Evolutionary conservation across 2,113 vertebrate genomes (phyloP).

Genomic region (Aegotheles bennettii): DNA sequence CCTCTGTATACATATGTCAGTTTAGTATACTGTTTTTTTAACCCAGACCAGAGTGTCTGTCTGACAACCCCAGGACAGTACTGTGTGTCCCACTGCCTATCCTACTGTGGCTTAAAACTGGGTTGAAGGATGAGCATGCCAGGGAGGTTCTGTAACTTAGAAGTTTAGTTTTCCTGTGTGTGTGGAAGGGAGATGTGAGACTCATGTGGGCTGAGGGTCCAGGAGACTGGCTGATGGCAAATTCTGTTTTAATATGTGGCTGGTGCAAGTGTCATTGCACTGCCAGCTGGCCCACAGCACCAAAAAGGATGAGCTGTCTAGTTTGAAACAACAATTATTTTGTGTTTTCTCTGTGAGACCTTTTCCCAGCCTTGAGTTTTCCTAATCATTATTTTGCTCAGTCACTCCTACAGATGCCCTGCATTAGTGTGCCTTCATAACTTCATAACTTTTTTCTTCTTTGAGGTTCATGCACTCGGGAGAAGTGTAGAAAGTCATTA

Average conservation of each 20-base stretch:
- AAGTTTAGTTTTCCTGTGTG: background rate
- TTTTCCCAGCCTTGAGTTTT: background rate
- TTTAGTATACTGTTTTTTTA: background rate
- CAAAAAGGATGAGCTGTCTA: background rate
- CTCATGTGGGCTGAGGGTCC: background rate
- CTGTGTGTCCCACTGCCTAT: background rate
- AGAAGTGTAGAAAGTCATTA: background rate
- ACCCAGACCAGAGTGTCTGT: background rate
- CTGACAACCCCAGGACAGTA: background rate
- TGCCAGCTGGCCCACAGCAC: background rate
- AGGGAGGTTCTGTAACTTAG: background rate
- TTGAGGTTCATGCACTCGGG: background rate
- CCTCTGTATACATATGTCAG: background rate
- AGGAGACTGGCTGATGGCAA: background rate
- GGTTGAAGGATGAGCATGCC: background rate
- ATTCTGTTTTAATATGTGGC: background rate
- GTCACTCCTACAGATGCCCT: background rate
- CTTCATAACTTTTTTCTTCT: background rate
- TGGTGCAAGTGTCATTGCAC: background rate
- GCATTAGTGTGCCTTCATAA: background rate
- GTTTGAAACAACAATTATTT: background rate
- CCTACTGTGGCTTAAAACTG: background rate
- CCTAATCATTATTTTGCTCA: background rate
- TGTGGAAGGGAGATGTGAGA: background rate
- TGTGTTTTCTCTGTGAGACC: background rate